A percentile compares a stretch with the other conserved stretches of the same genome.
Conservation (phyloP, 2,888 invertebrate species). For the Mayetiola destructor region DNA sequence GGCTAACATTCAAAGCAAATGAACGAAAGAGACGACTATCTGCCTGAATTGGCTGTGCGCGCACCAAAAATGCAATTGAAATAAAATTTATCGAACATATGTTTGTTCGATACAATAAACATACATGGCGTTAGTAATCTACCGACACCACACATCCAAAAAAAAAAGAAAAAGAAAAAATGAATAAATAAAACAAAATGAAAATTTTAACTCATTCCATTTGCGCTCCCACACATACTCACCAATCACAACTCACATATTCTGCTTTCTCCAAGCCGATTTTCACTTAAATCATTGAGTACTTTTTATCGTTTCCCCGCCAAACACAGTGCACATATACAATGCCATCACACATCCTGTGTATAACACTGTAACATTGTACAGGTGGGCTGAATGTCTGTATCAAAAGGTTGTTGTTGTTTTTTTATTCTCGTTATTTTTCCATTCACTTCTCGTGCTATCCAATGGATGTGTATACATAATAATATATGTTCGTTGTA, state of each 20-base stretch:
- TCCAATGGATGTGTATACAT: too few species aligned
- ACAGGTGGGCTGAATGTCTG: constrained; percentile 3
- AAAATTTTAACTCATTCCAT: too few species aligned
- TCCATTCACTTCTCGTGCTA: not conserved
- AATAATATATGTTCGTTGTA: too few species aligned
- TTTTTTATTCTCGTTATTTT: not conserved
- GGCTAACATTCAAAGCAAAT: not conserved
- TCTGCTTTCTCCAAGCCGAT: not conserved
- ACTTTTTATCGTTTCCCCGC: not conserved
- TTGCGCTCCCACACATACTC: too few species aligned
- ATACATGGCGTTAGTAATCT: not conserved
- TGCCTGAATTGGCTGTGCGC: not conserved
- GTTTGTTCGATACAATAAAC: not conserved
- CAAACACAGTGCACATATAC: too few species aligned
- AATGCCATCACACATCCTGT: constrained; percentile 4
- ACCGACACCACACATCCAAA: not conserved
- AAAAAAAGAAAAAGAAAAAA: not conserved
- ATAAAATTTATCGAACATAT: constrained; percentile 3
- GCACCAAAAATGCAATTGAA: not conserved
- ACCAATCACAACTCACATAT: not conserved
- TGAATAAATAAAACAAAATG: too few species aligned
- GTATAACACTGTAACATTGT: too few species aligned
- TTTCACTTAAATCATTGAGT: not conserved
- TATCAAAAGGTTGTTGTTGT: too few species aligned
- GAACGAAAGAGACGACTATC: constrained; percentile 7